These are phyloP conservation scores for Ictidomys tridecemlineatus DNA, from an alignment of 2,113 vertebrate genomes.

Conservation along the genomic window DNA sequence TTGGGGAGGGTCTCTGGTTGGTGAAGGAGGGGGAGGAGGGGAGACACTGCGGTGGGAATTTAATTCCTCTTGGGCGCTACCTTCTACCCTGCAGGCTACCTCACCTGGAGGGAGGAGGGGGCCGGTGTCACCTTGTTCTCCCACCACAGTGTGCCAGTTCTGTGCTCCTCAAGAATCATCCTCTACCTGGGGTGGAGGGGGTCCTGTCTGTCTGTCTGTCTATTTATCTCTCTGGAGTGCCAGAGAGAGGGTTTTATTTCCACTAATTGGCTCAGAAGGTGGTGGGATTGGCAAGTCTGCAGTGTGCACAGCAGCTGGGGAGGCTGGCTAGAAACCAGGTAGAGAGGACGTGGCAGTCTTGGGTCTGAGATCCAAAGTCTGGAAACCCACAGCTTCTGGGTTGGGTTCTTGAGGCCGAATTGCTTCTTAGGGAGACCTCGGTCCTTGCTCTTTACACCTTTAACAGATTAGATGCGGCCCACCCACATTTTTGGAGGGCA, in stretches of 20 bases:
- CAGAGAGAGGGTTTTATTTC: neutral
- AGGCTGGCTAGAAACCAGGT: neutral
- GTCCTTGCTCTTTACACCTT: neutral
- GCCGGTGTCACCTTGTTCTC: neutral
- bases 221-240: neutral
- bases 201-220: neutral
- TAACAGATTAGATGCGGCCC: neutral
- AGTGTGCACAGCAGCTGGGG: neutral
- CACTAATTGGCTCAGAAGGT: neutral
- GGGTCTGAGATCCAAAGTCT: neutral
- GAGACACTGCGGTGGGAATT: neutral
- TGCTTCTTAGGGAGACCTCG: neutral
- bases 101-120: neutral
- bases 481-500: no score
- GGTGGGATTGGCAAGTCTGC: neutral
- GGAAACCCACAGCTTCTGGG: neutral
- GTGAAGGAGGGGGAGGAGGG: neutral
- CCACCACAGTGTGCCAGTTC: accelerated
- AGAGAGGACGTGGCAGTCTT: neutral
- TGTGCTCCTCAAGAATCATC: neutral
- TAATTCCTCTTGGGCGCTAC: no score
- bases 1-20: neutral
- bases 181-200: neutral
- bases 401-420: neutral
- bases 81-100: neutral